Evolutionary conservation across 2,113 vertebrate genomes (phyloP).

Genomic region (Gambusia affinis): DNA sequence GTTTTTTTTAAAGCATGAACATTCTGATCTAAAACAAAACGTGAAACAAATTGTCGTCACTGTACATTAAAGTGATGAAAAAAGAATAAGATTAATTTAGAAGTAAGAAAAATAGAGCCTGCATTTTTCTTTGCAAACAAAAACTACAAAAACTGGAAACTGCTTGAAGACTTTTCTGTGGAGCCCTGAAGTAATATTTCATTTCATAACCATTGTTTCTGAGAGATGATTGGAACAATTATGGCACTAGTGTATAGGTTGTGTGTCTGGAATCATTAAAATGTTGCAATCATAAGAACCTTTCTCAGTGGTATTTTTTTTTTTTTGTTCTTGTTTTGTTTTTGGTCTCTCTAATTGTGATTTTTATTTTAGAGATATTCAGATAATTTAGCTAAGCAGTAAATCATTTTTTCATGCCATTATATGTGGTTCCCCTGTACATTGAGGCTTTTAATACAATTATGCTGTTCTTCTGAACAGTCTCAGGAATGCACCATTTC

Average conservation of each 20-base stretch:
- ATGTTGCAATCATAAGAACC: too few relatives aligned
- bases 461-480: background rate
- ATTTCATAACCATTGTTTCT: background rate
- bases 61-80: background rate
- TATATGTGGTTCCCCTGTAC: too few relatives aligned
- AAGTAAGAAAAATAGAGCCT: too few relatives aligned
- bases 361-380: too few relatives aligned
- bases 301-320: too few relatives aligned
- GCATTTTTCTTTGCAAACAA: background rate
- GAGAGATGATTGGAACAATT: background rate
- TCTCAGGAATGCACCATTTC: background rate
- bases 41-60: background rate
- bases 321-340: too few relatives aligned
- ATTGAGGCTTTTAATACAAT: too few relatives aligned
- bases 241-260: background rate
- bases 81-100: background rate
- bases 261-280: too few relatives aligned
- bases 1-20: background rate
- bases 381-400: too few relatives aligned
- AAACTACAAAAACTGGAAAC: background rate
- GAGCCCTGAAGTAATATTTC: background rate
- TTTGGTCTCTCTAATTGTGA: too few relatives aligned
- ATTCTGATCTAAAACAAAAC: too few relatives aligned
- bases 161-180: background rate
- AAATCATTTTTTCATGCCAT: too few relatives aligned